Evolutionary conservation across 30 jellyfish, hydroid and myxozoan genomes (phyloP).

Genomic region (Cassiopea andromeda): DNA sequence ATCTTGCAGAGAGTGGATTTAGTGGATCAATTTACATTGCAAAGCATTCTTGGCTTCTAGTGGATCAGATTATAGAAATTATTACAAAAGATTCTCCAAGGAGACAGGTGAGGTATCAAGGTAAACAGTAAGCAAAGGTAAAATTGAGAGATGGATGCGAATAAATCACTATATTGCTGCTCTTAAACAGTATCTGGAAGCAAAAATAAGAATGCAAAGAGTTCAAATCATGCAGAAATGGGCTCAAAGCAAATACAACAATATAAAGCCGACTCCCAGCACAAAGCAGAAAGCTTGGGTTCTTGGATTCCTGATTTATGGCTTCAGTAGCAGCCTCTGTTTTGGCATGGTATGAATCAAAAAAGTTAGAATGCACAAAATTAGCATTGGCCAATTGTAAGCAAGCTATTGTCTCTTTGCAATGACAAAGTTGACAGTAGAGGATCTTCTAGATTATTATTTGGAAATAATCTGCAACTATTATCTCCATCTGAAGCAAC

Average conservation of each 20-base stretch:
- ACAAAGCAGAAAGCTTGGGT: background rate
- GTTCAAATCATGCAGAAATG: slow-evolving; percentile 36
- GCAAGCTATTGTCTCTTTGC: no score
- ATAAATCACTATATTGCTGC: slow-evolving; percentile 49
- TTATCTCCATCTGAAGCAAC: no score
- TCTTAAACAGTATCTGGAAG: slow-evolving; percentile 5
- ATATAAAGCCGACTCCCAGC: slow-evolving; percentile 28
- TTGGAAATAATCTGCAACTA: no score
- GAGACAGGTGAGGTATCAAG: slow-evolving; percentile 49
- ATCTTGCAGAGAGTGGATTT: slow-evolving; percentile 25
- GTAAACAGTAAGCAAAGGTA: slow-evolving; percentile 42
- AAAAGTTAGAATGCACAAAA: no score
- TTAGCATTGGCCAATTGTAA: no score
- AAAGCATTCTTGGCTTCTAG: slow-evolving; percentile 19
- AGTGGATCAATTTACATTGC: slow-evolving; percentile 19
- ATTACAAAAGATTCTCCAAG: slow-evolving; percentile 18
- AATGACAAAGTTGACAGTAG: no score
- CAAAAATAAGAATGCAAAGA: slow-evolving; percentile 24
- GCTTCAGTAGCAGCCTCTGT: background rate
- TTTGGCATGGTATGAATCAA: no score
- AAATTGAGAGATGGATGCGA: slow-evolving; percentile 56
- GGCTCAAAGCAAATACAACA: slow-evolving; percentile 20
- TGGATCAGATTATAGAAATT: slow-evolving; percentile 48
- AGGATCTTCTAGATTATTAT: no score
- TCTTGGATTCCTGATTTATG: slow-evolving; percentile 21